phyloP scores from a whole-genome alignment of 1,140 invertebrate genomes.

The Pseudomyrmex flavicornis region DNA sequence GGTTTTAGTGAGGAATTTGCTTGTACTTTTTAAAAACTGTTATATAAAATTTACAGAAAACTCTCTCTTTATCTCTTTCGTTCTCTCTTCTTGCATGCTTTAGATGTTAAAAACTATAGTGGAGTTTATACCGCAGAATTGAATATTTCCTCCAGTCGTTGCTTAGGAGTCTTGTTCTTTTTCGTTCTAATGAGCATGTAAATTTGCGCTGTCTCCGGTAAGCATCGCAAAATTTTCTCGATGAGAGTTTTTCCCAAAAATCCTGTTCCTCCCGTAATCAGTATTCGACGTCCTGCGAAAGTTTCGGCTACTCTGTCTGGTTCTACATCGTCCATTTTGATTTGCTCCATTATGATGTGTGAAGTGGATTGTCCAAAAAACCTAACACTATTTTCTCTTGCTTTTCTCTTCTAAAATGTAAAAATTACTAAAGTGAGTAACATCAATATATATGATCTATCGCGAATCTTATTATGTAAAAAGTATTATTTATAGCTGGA shows the following conservation, averaged over 20 bases:
- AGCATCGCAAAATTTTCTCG: conserved; percentile 89
- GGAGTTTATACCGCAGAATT: conserved; percentile 87
- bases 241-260: conserved; percentile 91
- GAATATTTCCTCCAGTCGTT: conserved; percentile 90
- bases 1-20: too few relatives aligned
- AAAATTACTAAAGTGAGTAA: not conserved
- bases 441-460: not conserved
- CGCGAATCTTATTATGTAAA: too few relatives aligned
- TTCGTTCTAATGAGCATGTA: conserved; percentile 92
- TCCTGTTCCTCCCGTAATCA: conserved; percentile 88
- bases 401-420: conserved; percentile 1
- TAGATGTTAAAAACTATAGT: not conserved
- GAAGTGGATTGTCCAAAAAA: not conserved
- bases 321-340: conserved; percentile 70
- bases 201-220: conserved; percentile 89
- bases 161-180: conserved; percentile 90
- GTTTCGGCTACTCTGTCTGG: conserved; percentile 82
- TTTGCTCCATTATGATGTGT: not conserved
- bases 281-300: conserved; percentile 84
- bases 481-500: too few relatives aligned
- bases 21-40: too few relatives aligned
- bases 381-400: too few relatives aligned
- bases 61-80: too few relatives aligned
- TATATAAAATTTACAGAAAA: too few relatives aligned
- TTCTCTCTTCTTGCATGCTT: too few relatives aligned